A percentile compares a stretch with the other conserved stretches of the same genome.
phyloP scores from a whole-genome alignment of 2,797 vertebrate genomes.

The Antennarius maculatus region DNA sequence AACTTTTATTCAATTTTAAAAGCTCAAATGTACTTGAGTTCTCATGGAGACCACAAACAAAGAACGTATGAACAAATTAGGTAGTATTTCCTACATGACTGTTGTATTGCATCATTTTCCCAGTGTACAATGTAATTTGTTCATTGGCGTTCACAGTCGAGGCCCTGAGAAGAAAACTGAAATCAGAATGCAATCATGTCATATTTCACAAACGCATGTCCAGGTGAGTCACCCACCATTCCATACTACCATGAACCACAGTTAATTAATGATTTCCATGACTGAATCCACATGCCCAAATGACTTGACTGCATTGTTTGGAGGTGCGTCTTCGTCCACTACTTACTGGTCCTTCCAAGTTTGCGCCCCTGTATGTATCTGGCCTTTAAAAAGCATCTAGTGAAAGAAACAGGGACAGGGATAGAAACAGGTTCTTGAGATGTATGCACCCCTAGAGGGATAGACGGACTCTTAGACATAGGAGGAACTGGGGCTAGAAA shows the following conservation, averaged over 20 bases:
- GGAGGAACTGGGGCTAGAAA: slow-evolving; percentile 75
- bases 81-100: not conserved
- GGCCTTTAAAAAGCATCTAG: slow-evolving; percentile 74
- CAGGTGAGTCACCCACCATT: slow-evolving; percentile 18
- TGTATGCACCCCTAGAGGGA: slow-evolving; percentile 61
- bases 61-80: not conserved
- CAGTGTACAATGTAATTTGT: slow-evolving; percentile 2
- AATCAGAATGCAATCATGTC: slow-evolving; percentile 27
- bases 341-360: slow-evolving; percentile 42
- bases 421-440: slow-evolving; percentile 58
- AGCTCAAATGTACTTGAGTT: too few relatives aligned
- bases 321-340: slow-evolving; percentile 42
- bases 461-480: slow-evolving; percentile 65
- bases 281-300: slow-evolving; percentile 41
- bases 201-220: slow-evolving; percentile 6
- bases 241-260: not conserved
- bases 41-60: not conserved
- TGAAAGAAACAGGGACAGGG: slow-evolving; percentile 56
- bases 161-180: slow-evolving; percentile 5
- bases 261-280: slow-evolving; percentile 20
- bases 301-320: slow-evolving; percentile 31
- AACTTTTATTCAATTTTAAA: too few relatives aligned
- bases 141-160: not conserved
- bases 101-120: not conserved
- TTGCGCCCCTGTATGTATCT: slow-evolving; percentile 62